Conservation (phyloP, 2,113 vertebrate genomes). For the Phocoena phocoena region DNA sequence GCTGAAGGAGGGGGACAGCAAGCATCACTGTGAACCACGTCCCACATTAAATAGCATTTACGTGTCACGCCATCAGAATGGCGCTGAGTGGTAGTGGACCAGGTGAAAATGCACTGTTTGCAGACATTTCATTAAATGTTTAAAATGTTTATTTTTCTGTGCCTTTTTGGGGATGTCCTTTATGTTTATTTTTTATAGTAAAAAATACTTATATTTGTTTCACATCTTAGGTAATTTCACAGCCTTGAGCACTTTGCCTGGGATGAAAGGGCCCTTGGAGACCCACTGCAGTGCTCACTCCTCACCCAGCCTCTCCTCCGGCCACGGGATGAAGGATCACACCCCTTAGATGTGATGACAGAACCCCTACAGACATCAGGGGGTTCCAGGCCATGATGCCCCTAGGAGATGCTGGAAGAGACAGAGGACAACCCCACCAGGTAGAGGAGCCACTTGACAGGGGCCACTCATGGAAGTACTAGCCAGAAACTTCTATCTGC, state of each 20-base stretch:
- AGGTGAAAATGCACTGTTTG: not conserved
- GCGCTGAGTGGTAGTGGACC: not conserved
- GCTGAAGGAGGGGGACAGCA: not conserved
- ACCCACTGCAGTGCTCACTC: not conserved
- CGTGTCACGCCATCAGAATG: not conserved
- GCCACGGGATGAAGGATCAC: rapidly evolving
- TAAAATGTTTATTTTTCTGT: not conserved
- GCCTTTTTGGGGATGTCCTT: not conserved
- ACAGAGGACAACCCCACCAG: not conserved
- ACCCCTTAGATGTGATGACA: not conserved
- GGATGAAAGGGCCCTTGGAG: not conserved
- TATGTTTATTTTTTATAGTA: not conserved
- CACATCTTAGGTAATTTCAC: not conserved
- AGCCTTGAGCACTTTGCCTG: not conserved
- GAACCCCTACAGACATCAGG: no score
- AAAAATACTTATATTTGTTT: not conserved
- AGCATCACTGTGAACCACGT: not conserved
- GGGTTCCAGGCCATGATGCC: not conserved
- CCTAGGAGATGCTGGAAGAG: not conserved
- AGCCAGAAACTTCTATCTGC: not conserved
- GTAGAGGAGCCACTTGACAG: not conserved
- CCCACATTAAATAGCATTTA: not conserved
- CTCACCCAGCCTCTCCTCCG: not conserved
- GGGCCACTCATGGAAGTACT: not conserved
- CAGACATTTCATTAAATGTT: not conserved